phyloP scores from a whole-genome alignment of 2,888 invertebrate genomes.

The Melanostoma scalare region DNA sequence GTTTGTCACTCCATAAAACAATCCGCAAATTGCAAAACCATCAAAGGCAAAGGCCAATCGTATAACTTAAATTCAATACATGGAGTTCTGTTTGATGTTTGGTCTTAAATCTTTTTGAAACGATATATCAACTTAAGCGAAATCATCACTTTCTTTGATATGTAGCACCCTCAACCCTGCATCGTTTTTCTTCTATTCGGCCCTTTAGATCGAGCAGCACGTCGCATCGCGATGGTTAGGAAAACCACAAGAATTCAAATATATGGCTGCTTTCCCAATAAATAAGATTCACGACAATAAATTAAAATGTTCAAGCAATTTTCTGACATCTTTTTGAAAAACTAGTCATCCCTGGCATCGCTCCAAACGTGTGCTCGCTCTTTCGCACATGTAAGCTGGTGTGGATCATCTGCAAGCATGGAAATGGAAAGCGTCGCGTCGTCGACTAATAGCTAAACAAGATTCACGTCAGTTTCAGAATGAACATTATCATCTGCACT shows the following conservation, averaged over 20 bases:
- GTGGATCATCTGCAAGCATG: constrained; percentile 39
- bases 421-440: constrained; percentile 39
- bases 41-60: too few relatives aligned
- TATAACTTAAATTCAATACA: too few relatives aligned
- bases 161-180: constrained; percentile 16
- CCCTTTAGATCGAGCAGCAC: constrained; percentile 1
- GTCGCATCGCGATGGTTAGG: neutral
- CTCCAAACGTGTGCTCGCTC: constrained; percentile 34
- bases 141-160: constrained; percentile 31
- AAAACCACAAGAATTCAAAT: neutral
- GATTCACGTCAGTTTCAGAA: constrained; percentile 35
- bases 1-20: too few relatives aligned
- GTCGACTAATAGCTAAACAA: constrained; percentile 52
- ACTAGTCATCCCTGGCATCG: constrained; percentile 55
- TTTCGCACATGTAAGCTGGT: constrained; percentile 22
- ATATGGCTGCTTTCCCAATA: constrained; percentile 53
- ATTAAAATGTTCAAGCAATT: constrained; percentile 66
- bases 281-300: constrained; percentile 59
- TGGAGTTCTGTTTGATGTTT: constrained; percentile 10
- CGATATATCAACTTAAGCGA: constrained; percentile 12
- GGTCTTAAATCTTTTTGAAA: neutral
- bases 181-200: constrained; percentile 32
- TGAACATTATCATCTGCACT: constrained; percentile 24
- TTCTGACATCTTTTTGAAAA: constrained; percentile 63
- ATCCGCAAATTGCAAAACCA: too few relatives aligned